Base-by-base conservation (phyloP, 2,113 vertebrate species). In the Columba livia region DNA sequence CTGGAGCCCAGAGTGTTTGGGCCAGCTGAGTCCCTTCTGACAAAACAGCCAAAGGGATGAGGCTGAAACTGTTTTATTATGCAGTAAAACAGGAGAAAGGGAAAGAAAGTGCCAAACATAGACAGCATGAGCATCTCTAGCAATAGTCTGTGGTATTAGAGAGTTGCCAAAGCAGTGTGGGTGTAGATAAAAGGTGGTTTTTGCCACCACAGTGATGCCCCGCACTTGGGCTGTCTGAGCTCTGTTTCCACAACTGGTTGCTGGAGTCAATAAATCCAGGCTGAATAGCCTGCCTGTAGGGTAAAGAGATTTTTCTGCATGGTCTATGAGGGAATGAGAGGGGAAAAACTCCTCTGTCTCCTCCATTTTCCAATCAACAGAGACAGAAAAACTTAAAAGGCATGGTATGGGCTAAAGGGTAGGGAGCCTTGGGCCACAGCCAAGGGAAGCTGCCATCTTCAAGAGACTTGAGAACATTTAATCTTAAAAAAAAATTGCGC, bases 331-430 rank as follows among this genome's bases (percentile, higher is more conserved):
- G 77, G 65, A 84, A 82, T 5, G 53, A 92, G 85, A 69, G 32
- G 70, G 1, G 7, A 78, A 70, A 93, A 92, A 60, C 51, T 88
- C 38, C 20, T 75, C 92, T 48, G 44, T 67, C 83, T 90, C 69
- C 28, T 93, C 48, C 42, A 31, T 89, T 94, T 95, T 86, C 69
- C 88, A 26, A 53, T 36, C 72, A 75, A 71, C n/a, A 64, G 78
- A 81, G 62, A 57, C 50, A 79, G 87, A 50, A 93, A 77, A 78
- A 71, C 88, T 90, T 94, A 36, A 92, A 96, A 95, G 80, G 77
- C 21, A 1, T 5, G 26, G 83, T 34, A 26, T 38, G 65, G 77
- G 69, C 77, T 86, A 73, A 90, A 84, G 92, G 79, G 79, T 79
- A 90, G 57, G 56, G 73, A 93, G 94, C 88, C 65, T 36, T 60